Conservation (phyloP, 2,113 vertebrate species). For the Bolborhynchus lineola region DNA sequence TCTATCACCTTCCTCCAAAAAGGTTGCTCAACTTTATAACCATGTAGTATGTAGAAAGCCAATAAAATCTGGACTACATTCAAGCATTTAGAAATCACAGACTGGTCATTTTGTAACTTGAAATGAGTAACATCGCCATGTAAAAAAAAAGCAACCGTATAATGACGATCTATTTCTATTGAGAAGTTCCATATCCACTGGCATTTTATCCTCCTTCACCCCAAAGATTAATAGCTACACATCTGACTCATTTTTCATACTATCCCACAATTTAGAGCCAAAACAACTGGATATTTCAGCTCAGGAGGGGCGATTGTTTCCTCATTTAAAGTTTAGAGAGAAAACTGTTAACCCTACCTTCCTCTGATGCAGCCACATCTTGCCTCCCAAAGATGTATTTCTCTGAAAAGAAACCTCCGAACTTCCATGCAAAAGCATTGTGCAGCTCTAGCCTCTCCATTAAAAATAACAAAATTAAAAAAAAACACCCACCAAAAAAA, state of each 20-base stretch:
- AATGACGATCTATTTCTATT: constrained; percentile 50
- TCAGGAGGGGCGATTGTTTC: neutral
- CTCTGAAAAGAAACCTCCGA: constrained; percentile 49
- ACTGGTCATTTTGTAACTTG: constrained; percentile 49
- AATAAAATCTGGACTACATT: constrained; percentile 44
- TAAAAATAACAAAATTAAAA: neutral
- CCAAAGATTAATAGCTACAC: constrained; percentile 61
- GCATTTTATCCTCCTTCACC: constrained; percentile 59
- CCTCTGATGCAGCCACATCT: constrained; percentile 23
- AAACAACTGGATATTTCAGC: constrained; percentile 25
- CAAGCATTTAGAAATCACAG: constrained; percentile 51
- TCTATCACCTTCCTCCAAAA: constrained; percentile 80
- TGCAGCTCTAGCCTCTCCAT: constrained; percentile 48
- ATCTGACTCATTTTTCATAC: constrained; percentile 58
- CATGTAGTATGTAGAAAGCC: constrained; percentile 73
- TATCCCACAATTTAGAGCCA: constrained; percentile 51
- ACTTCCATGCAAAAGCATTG: constrained; percentile 41
- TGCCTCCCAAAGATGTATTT: constrained; percentile 44
- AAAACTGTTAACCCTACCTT: constrained; percentile 60
- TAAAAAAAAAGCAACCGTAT: constrained; percentile 27
- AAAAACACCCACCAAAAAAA: neutral
- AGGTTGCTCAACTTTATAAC: constrained; percentile 73
- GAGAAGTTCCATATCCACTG: constrained; percentile 51
- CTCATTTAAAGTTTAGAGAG: neutral
- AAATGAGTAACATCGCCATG: constrained; percentile 28